These are phyloP conservation scores for Parauchenoglanis punctatus DNA, from an alignment of 2,797 vertebrate species.

Conservation along the genomic window DNA sequence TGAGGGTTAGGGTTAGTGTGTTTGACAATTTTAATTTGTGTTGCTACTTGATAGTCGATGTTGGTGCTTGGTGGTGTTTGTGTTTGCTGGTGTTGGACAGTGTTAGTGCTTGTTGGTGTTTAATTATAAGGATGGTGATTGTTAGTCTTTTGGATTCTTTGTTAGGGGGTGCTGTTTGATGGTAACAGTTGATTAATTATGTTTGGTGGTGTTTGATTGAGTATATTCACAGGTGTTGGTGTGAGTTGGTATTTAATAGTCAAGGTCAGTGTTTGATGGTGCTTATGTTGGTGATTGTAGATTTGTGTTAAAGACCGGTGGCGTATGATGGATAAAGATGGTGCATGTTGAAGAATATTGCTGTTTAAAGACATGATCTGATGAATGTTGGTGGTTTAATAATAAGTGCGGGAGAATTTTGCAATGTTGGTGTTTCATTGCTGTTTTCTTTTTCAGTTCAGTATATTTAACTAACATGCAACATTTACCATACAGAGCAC, in stretches of 20 bases:
- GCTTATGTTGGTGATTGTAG: not conserved
- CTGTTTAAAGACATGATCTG: not conserved
- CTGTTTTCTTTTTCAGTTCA: constrained; percentile 22
- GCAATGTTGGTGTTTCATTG: not conserved
- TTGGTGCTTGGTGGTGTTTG: constrained; percentile 21
- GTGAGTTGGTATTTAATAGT: not conserved
- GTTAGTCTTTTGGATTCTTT: not conserved
- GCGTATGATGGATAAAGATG: not conserved
- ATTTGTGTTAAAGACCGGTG: not conserved
- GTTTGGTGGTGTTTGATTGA: not conserved
- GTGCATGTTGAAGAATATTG: not conserved
- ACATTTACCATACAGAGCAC: constrained; percentile 42
- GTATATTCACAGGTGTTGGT: not conserved
- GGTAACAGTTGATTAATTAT: not conserved
- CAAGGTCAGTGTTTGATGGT: not conserved
- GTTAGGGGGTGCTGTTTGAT: not conserved
- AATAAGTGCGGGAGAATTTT: constrained; percentile 12
- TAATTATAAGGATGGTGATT: not conserved
- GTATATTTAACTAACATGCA: constrained; percentile 17
- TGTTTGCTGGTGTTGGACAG: not conserved
- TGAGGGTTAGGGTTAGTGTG: not conserved
- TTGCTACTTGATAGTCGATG: not conserved
- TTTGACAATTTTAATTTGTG: not conserved
- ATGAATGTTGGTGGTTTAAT: constrained; percentile 1
- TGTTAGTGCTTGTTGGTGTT: not conserved